Conservation (phyloP, 2,888 invertebrate genomes). For the Rhagium mordax region DNA sequence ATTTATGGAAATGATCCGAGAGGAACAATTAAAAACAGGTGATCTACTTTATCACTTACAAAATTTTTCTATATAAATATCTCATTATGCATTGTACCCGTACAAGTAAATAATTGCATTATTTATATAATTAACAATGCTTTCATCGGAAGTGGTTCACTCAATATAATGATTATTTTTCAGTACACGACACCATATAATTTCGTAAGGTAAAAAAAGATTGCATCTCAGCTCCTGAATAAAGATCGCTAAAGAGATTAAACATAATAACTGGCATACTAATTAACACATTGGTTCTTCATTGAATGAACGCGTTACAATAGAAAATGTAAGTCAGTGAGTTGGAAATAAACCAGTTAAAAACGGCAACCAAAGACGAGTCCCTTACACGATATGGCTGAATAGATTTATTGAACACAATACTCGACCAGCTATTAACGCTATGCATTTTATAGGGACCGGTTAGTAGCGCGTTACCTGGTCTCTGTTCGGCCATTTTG, state of each 20-base stretch:
- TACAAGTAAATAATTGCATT: background rate
- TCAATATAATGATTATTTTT: background rate
- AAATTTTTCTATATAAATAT: too few species aligned
- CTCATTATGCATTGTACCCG: too few species aligned
- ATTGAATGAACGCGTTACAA: slow-evolving; percentile 32
- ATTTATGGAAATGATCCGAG: too few species aligned
- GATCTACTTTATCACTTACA: too few species aligned
- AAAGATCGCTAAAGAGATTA: slow-evolving; percentile 39
- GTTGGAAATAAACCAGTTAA: slow-evolving; percentile 4
- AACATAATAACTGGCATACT: slow-evolving; percentile 37
- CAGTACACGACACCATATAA: slow-evolving; percentile 1
- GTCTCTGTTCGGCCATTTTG: slow-evolving; percentile 68
- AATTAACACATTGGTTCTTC: slow-evolving; percentile 43
- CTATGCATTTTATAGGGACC: slow-evolving; percentile 39
- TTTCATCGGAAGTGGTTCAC: background rate
- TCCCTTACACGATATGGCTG: slow-evolving; percentile 44
- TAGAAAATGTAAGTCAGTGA: slow-evolving; percentile 35
- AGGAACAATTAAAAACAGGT: too few species aligned
- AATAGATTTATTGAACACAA: slow-evolving; percentile 51
- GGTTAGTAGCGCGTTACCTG: slow-evolving; percentile 42
- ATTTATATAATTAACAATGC: background rate
- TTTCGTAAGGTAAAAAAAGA: slow-evolving; percentile 15
- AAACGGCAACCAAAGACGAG: slow-evolving; percentile 27
- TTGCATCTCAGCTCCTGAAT: slow-evolving; percentile 19
- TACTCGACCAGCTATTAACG: slow-evolving; percentile 46